Conservation (phyloP, 2,888 invertebrate genomes). For the Tenthredo distinguenda region DNA sequence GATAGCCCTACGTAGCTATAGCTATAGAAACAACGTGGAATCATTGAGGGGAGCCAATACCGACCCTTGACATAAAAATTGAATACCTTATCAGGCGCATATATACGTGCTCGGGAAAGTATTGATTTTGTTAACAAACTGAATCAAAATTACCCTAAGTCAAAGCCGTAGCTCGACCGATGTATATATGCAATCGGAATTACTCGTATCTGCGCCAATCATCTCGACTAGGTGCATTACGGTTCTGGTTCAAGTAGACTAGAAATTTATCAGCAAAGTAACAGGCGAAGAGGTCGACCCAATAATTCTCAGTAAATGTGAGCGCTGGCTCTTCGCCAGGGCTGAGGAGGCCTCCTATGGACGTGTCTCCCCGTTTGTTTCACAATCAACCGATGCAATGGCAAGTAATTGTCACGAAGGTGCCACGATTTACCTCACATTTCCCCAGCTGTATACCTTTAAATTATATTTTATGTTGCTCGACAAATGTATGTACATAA, state of each 20-base stretch:
- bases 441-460: not conserved
- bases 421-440: not conserved
- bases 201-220: constrained; percentile 33
- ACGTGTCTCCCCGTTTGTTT: constrained; percentile 43
- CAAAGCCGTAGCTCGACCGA: not conserved
- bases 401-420: constrained; percentile 41
- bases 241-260: constrained; percentile 32
- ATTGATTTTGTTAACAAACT: not conserved
- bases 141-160: not conserved
- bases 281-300: constrained; percentile 47
- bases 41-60: not conserved
- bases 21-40: not conserved
- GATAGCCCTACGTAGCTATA: not conserved
- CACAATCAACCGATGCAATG: constrained; percentile 42
- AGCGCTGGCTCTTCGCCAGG: constrained; percentile 40
- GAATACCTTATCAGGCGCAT: not conserved
- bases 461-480: not conserved
- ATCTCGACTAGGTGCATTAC: constrained; percentile 37
- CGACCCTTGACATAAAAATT: not conserved
- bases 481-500: not conserved
- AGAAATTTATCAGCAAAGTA: constrained; percentile 50
- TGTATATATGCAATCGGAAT: not conserved
- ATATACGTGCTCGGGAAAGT: not conserved
- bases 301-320: constrained; percentile 48
- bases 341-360: constrained; percentile 1